Percentiles rank a stretch among this genome's conserved stretches.
These are phyloP conservation scores for Acarapis woodi DNA, from an alignment of 1,140 invertebrate species.

Conservation along the genomic window DNA sequence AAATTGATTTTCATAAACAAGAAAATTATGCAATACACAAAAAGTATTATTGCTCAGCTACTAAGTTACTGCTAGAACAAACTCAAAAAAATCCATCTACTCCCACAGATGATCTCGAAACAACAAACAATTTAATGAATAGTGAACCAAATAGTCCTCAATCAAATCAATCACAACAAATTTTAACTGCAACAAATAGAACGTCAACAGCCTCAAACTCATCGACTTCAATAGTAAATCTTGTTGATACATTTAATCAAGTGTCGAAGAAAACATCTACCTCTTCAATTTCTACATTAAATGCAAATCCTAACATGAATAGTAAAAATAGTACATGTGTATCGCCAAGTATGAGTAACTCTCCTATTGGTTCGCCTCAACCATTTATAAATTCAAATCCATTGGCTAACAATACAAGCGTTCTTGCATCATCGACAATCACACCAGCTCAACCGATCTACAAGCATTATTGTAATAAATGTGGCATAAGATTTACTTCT, in stretches of 20 bases:
- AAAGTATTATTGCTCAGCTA: constrained; percentile 64
- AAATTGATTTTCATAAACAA: constrained; percentile 83
- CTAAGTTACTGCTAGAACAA: constrained; percentile 15
- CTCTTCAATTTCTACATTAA: neutral
- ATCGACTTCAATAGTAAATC: neutral
- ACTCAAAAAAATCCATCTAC: neutral
- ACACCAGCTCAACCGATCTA: constrained; percentile 11
- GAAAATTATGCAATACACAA: constrained; percentile 84
- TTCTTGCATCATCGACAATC: neutral
- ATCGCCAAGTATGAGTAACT: neutral
- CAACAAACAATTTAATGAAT: neutral
- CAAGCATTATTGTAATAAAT: constrained; percentile 50
- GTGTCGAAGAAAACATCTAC: neutral
- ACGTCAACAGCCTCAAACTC: neutral
- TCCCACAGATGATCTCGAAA: neutral
- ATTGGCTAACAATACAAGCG: neutral
- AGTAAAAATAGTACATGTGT: neutral
- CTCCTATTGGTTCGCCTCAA: neutral
- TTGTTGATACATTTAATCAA: no score
- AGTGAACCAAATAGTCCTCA: neutral
- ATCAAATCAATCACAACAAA: neutral
- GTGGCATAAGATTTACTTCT: constrained; percentile 78
- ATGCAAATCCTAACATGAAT: neutral
- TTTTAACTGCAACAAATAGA: neutral
- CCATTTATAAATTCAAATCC: neutral